Conservation (phyloP, 2,888 invertebrate species). For the Geophilus truncorum region DNA sequence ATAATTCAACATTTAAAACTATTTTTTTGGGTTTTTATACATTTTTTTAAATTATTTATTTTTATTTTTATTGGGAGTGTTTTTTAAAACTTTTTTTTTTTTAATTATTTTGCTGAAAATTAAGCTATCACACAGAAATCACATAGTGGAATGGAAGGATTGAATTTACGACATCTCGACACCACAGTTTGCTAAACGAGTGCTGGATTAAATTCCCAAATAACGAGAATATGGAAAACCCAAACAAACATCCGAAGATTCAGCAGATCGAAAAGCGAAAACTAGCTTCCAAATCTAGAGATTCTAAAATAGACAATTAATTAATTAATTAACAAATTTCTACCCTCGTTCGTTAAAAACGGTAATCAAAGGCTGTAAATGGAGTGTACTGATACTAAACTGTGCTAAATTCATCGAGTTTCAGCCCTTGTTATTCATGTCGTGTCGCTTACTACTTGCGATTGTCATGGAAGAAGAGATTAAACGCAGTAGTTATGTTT, state of each 20-base stretch:
- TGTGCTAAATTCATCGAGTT: background rate
- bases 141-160: slow-evolving; percentile 31
- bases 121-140: slow-evolving; percentile 20
- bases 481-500: slow-evolving; percentile 24
- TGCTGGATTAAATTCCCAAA: slow-evolving; percentile 6
- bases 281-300: background rate
- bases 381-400: background rate
- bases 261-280: slow-evolving; percentile 8
- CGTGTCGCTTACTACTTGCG: slow-evolving; percentile 22
- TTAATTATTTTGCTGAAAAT: slow-evolving; percentile 25
- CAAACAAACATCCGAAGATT: background rate
- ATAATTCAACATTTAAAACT: background rate
- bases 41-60: background rate
- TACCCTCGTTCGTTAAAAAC: background rate
- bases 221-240: background rate
- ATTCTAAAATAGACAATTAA: background rate
- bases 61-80: too few species aligned
- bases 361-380: background rate
- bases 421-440: slow-evolving; percentile 23
- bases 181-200: slow-evolving; percentile 28
- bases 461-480: slow-evolving; percentile 23
- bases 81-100: background rate
- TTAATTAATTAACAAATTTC: background rate
- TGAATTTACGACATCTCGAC: slow-evolving; percentile 23
- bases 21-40: background rate